These are phyloP conservation scores for Montipora foliosa DNA, from an alignment of 64 coral and sea anemone species.

Conservation along the genomic window DNA sequence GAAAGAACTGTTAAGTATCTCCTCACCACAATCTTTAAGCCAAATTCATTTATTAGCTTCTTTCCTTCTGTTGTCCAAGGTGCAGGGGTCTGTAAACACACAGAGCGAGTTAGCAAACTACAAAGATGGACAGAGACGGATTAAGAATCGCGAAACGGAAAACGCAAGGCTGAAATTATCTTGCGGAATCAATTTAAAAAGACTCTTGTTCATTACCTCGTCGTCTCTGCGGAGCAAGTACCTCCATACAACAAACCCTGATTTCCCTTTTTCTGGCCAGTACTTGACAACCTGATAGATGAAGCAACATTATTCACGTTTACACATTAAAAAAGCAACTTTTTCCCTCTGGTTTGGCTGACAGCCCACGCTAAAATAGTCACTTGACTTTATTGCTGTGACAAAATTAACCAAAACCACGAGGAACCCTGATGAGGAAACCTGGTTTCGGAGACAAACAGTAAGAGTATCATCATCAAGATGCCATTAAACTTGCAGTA, in stretches of 20 bases:
- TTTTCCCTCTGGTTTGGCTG: too few relatives aligned
- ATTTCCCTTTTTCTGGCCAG: slow-evolving; percentile 96
- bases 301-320: not conserved
- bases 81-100: slow-evolving; percentile 74
- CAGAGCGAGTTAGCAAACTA: not conserved
- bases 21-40: slow-evolving; percentile 89
- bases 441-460: too few relatives aligned
- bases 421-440: too few relatives aligned
- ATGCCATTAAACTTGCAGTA: too few relatives aligned
- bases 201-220: slow-evolving; percentile 62
- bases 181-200: too few relatives aligned
- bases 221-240: slow-evolving; percentile 93
- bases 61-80: slow-evolving; percentile 97
- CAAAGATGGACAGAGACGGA: not conserved
- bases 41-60: slow-evolving; percentile 68
- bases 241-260: slow-evolving; percentile 91
- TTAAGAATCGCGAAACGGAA: too few relatives aligned
- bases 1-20: not conserved
- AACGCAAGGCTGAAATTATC: too few relatives aligned
- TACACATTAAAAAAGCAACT: too few relatives aligned
- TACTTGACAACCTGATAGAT: slow-evolving; percentile 88
- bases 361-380: too few relatives aligned
- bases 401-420: too few relatives aligned
- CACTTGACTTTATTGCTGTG: too few relatives aligned
- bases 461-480: too few relatives aligned